phyloP scores from a whole-genome alignment of 2,113 vertebrate species.

The Tinamus guttatus region DNA sequence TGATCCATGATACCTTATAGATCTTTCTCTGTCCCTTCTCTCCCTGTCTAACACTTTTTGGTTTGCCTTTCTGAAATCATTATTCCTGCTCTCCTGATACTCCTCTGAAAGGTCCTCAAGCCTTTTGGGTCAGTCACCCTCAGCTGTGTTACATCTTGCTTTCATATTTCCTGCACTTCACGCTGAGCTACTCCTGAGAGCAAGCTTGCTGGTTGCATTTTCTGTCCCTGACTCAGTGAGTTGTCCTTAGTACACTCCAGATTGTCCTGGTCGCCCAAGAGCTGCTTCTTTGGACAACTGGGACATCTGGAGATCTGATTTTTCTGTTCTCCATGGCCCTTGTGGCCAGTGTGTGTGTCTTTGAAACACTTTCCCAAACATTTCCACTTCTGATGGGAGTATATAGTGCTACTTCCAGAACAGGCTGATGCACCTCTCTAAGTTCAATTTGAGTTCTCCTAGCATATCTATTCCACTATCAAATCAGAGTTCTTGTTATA shows the following conservation, averaged over 20 bases:
- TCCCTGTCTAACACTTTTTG: not conserved
- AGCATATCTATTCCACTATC: not conserved
- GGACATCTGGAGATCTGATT: not conserved
- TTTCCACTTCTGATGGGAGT: not conserved
- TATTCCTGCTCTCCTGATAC: not conserved
- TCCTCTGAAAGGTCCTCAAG: not conserved
- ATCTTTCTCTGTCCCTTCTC: not conserved
- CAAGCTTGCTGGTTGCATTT: not conserved
- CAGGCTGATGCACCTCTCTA: not conserved
- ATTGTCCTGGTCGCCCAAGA: not conserved
- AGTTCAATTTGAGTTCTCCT: not conserved
- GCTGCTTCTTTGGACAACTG: not conserved
- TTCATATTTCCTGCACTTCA: not conserved
- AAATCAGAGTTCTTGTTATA: not conserved
- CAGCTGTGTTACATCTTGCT: not conserved
- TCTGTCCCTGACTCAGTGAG: not conserved
- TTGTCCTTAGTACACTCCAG: not conserved
- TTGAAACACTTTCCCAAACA: not conserved
- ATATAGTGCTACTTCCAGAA: not conserved
- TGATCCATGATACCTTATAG: not conserved
- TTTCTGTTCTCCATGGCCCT: not conserved
- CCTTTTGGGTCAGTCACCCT: not conserved
- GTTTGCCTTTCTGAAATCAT: not conserved
- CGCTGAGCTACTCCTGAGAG: not conserved
- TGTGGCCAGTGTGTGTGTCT: not conserved